Base-by-base conservation (phyloP, 2,797 vertebrate genomes). In the Parauchenoglanis ngamensis region DNA sequence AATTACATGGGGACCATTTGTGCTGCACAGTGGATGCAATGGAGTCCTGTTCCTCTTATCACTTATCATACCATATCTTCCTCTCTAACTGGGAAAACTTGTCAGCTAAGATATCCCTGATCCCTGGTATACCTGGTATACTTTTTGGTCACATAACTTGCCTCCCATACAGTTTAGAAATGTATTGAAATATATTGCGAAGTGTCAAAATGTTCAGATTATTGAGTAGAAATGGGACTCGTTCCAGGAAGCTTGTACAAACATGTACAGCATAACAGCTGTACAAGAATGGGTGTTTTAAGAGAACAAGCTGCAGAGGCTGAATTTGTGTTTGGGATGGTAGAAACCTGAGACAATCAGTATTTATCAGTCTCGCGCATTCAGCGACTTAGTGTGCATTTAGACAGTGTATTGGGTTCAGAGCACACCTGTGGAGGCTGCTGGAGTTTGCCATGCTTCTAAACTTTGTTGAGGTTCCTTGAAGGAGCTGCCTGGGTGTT, bases 401-500 rank as follows among this genome's bases (percentile, higher is more conserved):
- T 23, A 28, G 83, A 59, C 35, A 57, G 23, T 12, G 31, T 83
- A 31, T 31, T 77, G 67, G 21, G 12, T 52, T 78, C 65, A 82
- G 84, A 61, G 11, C 77, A 57, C 75, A 89, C 86, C 87, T 87
- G 86, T 89, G 85, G 87, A 77, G n/a, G 59, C 81, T 65, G 68
- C 31, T 46, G 31, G 65, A 68, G 83, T 88, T 68, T 84, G 86
- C 89, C 92, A 85, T 91, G 91, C 84, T 87, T 54, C 79, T 90
- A 87, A 92, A 94, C 90, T 80, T 92, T 92, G 86, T 75, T 85
- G 85, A 92, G 90, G 88, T 91, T 88, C 85, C 94, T 92, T 93
- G 46, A 61, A 93, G 91, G 92, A 92, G 90, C 92, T 92, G 92
- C 76, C 86, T 89, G 89, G 90, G 91, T 81, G 95, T 96, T 96